Base-by-base conservation (phyloP, 2,888 invertebrate genomes). In the Biston betularia region DNA sequence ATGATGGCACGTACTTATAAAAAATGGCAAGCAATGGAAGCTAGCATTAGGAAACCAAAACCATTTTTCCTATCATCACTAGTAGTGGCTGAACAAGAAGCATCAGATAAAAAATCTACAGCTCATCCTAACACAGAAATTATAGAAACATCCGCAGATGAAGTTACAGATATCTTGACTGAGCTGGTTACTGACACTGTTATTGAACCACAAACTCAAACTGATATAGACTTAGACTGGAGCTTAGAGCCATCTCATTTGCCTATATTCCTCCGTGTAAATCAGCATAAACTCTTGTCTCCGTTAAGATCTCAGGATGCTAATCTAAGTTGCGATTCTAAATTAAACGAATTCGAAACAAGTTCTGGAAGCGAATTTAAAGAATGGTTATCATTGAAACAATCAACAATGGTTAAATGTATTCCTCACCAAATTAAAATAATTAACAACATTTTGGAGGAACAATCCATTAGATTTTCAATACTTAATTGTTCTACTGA, bases 51-150 rank as follows among this genome's bases (percentile, higher is more conserved):
- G 48, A 73, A 74, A 72, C 59, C 40, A 9, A 70, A 73, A 61
- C 49, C 12, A 38, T 34, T 49, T 61, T 33, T 49, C 42, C 50
- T 65, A 24, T 24, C 56, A 50, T 60, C 52, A 1, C 0, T 15
- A 38, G 15, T 15, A 38, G 10, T 10, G 38, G 3, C 6, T 35
- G 8, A 9, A 33, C 42, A n/a, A 35, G 35, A 60, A 59, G 81
- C 80, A 71, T 59, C 65, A 7, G 77, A 68, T 64, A 14, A 62
- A 57, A 15, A 63, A 74, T 63, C 72, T 72, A 78, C 77, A 14
- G 74, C 67, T 44, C 90, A 88, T 77, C 88, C 80, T 6, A 90
- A 90, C 72, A 87, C 90, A 62, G 89, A 88, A 79, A 71, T 70
- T 35, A 44, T 74, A 40, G 68, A 73, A 55, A 70, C 74, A 56